Base-by-base conservation (phyloP, 2,888 invertebrate species). In the Heliconius erato region DNA sequence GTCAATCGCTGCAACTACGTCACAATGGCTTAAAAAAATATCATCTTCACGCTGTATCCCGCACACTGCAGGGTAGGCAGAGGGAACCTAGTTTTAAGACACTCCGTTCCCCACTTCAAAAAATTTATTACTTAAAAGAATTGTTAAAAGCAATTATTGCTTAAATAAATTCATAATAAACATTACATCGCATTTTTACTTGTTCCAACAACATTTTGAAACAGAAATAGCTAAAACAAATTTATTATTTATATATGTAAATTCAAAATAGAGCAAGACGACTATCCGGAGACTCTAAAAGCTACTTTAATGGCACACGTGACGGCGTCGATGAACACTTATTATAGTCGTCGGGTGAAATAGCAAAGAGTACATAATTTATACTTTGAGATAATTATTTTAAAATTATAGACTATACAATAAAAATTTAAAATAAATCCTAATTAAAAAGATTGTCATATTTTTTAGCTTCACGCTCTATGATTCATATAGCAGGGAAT, bases 251-350 rank as follows among this genome's bases (percentile, higher is more conserved):
- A 77, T 83, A 79, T 74, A 67, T 71, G 67, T 65, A 79, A 82
- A 79, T 79, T 81, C 71, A 49, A 83, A 79, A 83, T 83, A 80
- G 82, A 82, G 72, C 32, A 74, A 76, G 72, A 35, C 69, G 67
- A 74, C 72, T 54, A 80, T 67, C 19, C 35, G 59, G 35, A 54
- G 72, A 79, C 79, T 85, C 85, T 84, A 83, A 83, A 83, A 79
- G 77, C 78, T 81, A 72, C 84, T 84, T 82, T 85, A 87, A 87
- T 86, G 81, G 85, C 77, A 88, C 90, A 90, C 91, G 89, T 89
- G 90, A 89, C 86, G 87, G 87, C 87, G 88, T 89, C 89, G 89
- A 89, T 89, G 89, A 87, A 88, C 87, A 90, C 89, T 90, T 89
- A 91, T 91, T 91, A 91, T 88, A 84, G 88, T 84, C 87, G 87